Conservation (phyloP, 1,140 invertebrate species). For the Caenorhabditis briggsae region DNA sequence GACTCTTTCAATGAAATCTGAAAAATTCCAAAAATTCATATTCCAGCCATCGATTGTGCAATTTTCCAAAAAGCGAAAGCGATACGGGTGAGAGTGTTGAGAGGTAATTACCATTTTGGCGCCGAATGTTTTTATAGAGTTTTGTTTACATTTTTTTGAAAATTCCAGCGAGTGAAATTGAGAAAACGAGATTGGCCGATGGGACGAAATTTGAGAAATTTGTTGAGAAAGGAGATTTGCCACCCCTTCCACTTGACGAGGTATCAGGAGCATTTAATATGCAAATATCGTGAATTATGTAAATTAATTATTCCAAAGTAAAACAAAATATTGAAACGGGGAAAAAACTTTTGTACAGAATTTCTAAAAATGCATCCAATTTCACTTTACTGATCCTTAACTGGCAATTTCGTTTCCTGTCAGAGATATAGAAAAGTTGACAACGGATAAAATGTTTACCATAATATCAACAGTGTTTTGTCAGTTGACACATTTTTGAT, state of each 20-base stretch:
- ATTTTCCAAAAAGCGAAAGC: background rate
- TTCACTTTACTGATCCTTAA: too few species aligned
- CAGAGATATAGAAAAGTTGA: too few species aligned
- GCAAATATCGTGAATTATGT: too few species aligned
- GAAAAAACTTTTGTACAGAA: too few species aligned
- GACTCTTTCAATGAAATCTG: background rate
- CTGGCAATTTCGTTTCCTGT: too few species aligned
- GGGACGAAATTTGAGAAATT: constrained; percentile 24
- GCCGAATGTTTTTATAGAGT: background rate
- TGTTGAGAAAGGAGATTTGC: background rate
- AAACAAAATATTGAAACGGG: too few species aligned
- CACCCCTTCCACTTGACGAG: constrained; percentile 16
- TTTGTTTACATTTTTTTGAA: background rate
- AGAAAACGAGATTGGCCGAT: constrained; percentile 17
- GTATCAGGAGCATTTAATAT: too few species aligned
- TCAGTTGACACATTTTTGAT: too few species aligned
- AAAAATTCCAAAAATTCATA: background rate
- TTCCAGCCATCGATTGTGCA: background rate
- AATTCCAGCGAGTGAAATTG: background rate
- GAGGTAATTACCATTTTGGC: constrained; percentile 18
- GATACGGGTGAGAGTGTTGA: background rate
- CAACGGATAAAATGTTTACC: too few species aligned
- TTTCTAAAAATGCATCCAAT: too few species aligned
- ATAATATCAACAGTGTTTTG: too few species aligned
- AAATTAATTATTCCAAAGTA: too few species aligned